These are phyloP conservation scores for Elaeidobius kamerunicus DNA, from an alignment of 2,888 invertebrate genomes.

Conservation along the genomic window DNA sequence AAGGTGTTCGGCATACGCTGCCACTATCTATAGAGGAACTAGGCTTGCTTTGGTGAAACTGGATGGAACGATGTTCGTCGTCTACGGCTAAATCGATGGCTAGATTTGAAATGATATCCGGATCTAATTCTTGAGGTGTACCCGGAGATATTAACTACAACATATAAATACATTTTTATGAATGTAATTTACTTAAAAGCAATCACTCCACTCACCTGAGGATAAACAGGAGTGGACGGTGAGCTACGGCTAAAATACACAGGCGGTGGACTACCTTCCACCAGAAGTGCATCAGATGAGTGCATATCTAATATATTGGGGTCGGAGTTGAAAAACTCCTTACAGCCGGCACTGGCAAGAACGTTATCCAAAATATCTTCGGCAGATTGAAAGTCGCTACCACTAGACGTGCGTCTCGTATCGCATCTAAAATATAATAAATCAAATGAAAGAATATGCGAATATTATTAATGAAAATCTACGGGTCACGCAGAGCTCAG, in stretches of 20 bases:
- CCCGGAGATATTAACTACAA: conserved; percentile 35
- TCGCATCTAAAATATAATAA: conserved; percentile 7
- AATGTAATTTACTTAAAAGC: background rate
- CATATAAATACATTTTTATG: background rate
- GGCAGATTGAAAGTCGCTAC: conserved; percentile 54
- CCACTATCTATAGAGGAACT: conserved; percentile 44
- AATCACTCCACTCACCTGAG: conserved; percentile 30
- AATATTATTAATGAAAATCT: too few species aligned
- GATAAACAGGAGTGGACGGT: conserved; percentile 31
- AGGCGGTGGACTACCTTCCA: conserved; percentile 34
- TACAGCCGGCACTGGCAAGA: conserved; percentile 46
- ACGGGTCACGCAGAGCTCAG: too few species aligned
- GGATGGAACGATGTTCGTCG: conserved; percentile 45
- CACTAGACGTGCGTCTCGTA: conserved; percentile 34
- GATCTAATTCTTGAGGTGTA: conserved; percentile 44
- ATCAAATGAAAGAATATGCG: too few species aligned
- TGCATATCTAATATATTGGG: conserved; percentile 47
- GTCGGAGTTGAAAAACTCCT: conserved; percentile 47
- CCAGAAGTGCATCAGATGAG: conserved; percentile 45
- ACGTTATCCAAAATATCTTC: conserved; percentile 53
- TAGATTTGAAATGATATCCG: conserved; percentile 48
- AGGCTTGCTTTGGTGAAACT: conserved; percentile 34
- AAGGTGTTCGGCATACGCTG: conserved; percentile 45
- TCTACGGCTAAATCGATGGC: conserved; percentile 49
- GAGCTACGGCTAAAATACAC: conserved; percentile 32